These are phyloP conservation scores for Ormia ochracea DNA, from an alignment of 2,888 invertebrate species.

Conservation along the genomic window DNA sequence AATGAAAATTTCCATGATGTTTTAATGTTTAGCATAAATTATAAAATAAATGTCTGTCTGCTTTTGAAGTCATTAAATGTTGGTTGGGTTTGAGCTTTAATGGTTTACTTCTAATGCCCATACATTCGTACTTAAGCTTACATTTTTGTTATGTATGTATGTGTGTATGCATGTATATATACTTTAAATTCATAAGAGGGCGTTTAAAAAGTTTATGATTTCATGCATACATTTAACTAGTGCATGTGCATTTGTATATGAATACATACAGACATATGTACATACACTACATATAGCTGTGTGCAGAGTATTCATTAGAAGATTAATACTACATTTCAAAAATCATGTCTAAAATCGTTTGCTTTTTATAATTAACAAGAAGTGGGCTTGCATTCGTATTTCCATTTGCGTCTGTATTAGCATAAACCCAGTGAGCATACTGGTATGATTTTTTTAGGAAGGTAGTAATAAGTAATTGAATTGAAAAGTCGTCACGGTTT, in stretches of 20 bases:
- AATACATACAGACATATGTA: no score
- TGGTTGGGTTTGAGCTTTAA: background rate
- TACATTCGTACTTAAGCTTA: background rate
- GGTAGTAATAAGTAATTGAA: no score
- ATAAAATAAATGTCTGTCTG: background rate
- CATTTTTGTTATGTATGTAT: no score
- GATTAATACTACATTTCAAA: slow-evolving; percentile 37
- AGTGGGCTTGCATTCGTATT: slow-evolving; percentile 22
- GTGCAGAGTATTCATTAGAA: slow-evolving; percentile 52
- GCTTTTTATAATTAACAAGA: slow-evolving; percentile 48
- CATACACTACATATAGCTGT: no score
- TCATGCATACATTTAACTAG: background rate
- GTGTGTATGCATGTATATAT: background rate
- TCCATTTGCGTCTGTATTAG: background rate
- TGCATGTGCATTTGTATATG: no score
- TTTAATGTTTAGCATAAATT: background rate
- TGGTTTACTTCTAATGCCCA: background rate
- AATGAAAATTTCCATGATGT: no score
- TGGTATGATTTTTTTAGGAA: no score
- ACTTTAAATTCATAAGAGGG: slow-evolving; percentile 30
- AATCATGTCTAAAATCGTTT: slow-evolving; percentile 35
- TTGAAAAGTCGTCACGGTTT: no score
- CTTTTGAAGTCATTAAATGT: background rate
- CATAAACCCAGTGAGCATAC: no score
- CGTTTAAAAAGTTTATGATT: slow-evolving; percentile 29